Evolutionary conservation across 2,797 vertebrate species (phyloP), one percentile per base, ranked within the genome.

Genomic region (Lacerta viridis): DNA sequence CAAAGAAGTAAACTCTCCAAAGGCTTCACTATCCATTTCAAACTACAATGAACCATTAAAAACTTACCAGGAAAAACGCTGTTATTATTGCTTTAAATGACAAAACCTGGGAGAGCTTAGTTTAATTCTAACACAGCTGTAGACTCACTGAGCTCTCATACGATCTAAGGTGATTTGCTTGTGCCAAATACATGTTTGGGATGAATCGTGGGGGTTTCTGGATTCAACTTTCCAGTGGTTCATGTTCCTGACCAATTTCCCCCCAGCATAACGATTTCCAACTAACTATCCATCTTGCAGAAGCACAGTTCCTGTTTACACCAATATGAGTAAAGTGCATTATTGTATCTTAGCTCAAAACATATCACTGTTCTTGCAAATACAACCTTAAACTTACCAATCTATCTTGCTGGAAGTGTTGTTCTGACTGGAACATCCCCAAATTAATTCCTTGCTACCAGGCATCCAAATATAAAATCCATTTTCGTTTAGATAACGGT

Each of bases 331-430:
- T 36, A 41, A 36, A 76, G 17, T 55, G 29, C 18, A 68, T n/a
- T 25, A 71, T 84, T 78, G 41, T 36, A 46, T 76, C 17, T 80
- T 33, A 66, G 46, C 17, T 29, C 59, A 79, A 85, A 74, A 85
- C 18, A 74, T 39, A 5, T 27, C 7, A 55, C 50, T 90, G 87
- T 0, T 33, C 18, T 10, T 81, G 82, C 86, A 86, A 90, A 88
- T 46, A 55, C 6, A 81, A 59, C 61, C 79, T 66, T 85, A 85
- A 88, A 95, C 96, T 95, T 93, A 97, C 97, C 97, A 97, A 87
- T 97, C 94, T 90, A 96, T 97, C 1, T 23, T 87, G 74, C 94
- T 91, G 78, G 95, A 85, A 83, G 94, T 96, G 90, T 95, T 94
- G 92, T 94, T 97, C 92, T 95, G 94, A 87, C n/a, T 87, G 81